Base-by-base conservation (phyloP, 2,797 vertebrate species). In the Gorsachius magnificus region DNA sequence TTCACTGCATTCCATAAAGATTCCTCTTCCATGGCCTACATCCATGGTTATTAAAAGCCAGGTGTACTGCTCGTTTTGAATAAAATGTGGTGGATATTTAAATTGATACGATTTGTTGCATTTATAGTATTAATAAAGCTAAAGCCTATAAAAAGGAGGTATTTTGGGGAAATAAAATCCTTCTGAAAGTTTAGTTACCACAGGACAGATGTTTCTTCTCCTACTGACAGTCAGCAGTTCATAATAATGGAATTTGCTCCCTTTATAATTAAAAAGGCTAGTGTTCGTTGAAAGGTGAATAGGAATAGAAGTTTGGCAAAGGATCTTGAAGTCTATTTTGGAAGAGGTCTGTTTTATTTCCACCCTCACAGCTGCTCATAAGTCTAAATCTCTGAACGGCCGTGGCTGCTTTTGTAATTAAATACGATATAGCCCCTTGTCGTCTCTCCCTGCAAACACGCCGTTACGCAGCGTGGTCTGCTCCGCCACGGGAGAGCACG, bases 161-260 rank as follows among this genome's bases (percentile, higher is more conserved):
- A 54, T 89, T 81, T 72, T 4, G 21, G 79, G 35, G 33, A 57
- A 17, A 77, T 74, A 87, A 88, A 91, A 51, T 48, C 56, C 56
- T 81, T 46, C 76, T 65, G 41, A 85, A 91, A 75, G 48, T 83
- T 81, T 35, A 63, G 82, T 66, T 96, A 96, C 96, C 51, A 20
- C 61, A 48, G 81, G 83, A 77, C 95, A 96, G 87, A 96, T 96
- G 93, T 89, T 96, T 89, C 87, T 81, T 84, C 68, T 93, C 93
- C 79, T 95, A 68, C 86, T 95, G 95, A 92, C 80, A 96, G 94
- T 76, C 89, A 96, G 46, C 38, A 56, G 65, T 61, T 95, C 88
- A 72, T 61, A 94, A 93, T 93, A 91, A 87, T 19, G 75, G 79
- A 96, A 88, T 96, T 95, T 93, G 66, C 92, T 95, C 75, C 58